Base-by-base conservation (phyloP, 1,140 invertebrate genomes). In the Spodoptera litura region DNA sequence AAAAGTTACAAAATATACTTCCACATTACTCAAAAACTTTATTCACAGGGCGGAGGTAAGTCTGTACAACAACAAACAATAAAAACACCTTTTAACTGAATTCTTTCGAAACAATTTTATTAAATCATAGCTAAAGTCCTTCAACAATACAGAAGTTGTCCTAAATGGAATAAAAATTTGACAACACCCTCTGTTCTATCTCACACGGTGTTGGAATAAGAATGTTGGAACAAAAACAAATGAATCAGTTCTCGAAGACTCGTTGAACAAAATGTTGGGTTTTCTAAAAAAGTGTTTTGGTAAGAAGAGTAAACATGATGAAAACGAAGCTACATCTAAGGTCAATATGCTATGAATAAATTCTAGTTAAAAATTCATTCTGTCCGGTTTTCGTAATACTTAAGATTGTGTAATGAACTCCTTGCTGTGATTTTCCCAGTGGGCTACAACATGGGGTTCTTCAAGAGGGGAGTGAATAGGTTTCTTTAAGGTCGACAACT, bases 121-220 rank as follows among this genome's bases (percentile, higher is more conserved):
- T 44, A 3, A 20, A 64, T 56, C 20, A 44, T 44, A 44, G 6
- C 38, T 8, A 9, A 9, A 44, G 38, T 44, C 38, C 38, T 44
- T 44, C 6, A 44, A 44, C 38, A 44, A 44, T 44, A 44, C 38
- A 44, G 0, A 44, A 44, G 38, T 44, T 55, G 15, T 55, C n/a
- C 11, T 4, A 55, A n/a, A 4, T 55, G 4, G 4, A 55, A 52
- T 68, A 6, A 68, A 68, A 68, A 52, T 52, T 68, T 68, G 20
- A 68, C 51, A 51, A 68, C 25, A 44, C 11, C 20, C 20, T 13
- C 15, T 68, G 49, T 52, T 51, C 13, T 27, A 68, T 5, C 13
- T 68, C 64, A 68, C 64, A 68, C 64, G 64, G 49, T 2, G 25
- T 27, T 31, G 2, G 64, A 51, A 68, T 68, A 68, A 52, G 52